Conservation (phyloP, 1,140 invertebrate genomes). For the Chlorops oryzae region DNA sequence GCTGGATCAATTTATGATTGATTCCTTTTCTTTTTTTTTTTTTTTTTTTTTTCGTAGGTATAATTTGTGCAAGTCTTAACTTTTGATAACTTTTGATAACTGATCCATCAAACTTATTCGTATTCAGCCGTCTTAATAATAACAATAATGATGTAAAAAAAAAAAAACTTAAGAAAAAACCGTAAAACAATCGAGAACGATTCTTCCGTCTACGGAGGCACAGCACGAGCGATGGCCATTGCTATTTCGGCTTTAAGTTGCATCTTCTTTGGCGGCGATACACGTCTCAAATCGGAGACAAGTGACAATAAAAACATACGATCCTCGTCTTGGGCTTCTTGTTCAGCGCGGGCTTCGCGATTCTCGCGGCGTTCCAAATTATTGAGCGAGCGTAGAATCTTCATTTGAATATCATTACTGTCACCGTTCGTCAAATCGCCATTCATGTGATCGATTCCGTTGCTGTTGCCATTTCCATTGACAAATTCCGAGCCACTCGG, state of each 20-base stretch:
- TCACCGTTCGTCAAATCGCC: background rate
- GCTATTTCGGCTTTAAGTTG: conserved; percentile 8
- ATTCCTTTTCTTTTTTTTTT: no score
- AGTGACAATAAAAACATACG: conserved; percentile 13
- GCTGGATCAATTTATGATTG: no score
- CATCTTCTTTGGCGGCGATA: conserved; percentile 9
- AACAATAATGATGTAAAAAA: no score
- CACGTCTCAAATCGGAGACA: conserved; percentile 10
- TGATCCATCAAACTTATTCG: no score
- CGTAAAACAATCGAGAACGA: no score
- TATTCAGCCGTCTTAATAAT: no score
- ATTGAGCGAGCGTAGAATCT: conserved; percentile 4
- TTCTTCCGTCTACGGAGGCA: no score
- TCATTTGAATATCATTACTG: conserved; percentile 3
- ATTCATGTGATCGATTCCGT: no score
- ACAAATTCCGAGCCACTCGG: background rate
- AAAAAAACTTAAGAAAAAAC: no score
- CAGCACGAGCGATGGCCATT: conserved; percentile 8
- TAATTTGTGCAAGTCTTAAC: no score
- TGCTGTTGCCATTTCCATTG: background rate
- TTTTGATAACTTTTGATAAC: no score
- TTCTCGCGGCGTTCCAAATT: conserved; percentile 8
- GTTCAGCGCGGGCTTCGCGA: background rate
- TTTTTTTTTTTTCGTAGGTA: no score
- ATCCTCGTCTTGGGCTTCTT: conserved; percentile 9